Base-by-base conservation (phyloP, 2,888 invertebrate genomes). In the Ditylenchus weischeri region DNA sequence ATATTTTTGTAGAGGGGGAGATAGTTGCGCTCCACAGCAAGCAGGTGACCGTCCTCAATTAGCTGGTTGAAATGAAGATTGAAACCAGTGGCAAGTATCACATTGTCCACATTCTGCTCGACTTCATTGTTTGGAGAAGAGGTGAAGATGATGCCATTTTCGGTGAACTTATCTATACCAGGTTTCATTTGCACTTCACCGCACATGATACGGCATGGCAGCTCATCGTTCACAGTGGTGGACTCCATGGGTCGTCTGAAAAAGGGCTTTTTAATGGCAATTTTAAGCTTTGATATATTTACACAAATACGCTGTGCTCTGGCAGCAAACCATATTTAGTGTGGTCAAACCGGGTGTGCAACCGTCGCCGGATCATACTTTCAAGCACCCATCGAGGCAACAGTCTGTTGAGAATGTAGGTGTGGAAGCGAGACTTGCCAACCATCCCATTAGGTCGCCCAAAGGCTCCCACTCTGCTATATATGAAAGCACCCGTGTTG, bases 401-500 rank as follows among this genome's bases (percentile, higher is more conserved):
- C 11, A 63, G 18, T 35, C 51, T 21, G 29, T 29, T 29, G 10
- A 51, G 63, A 29, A 38, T 35, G 50, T 51, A 63, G 19, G 48
- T 38, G 51, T 50, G 57, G 49, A 69, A 69, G 21, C 62, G 57
- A 38, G 62, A 63, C 29, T 58, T 29, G 36, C 54, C 54, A 19
- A 51, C 68, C 63, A 72, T 65, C 36, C 76, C 76, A 23, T 73
- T 62, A 8, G 77, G 77, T 48, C 69, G 66, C 54, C 76, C 76
- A 62, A 71, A 74, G 63, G 84, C 80, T 18, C 83, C 84, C 57
- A 84, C 83, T 18, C 85, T 78, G 66, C 83, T 83, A 48, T 85
- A 80, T 11, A 86, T 79, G 86, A 86, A 86, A 13, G 84, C 83
- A 10, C 86, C 86, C 19, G 84, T 74, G 0, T 85, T 78, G 0